Base-by-base conservation (phyloP, 2,888 invertebrate species). In the Lithophane socia region DNA sequence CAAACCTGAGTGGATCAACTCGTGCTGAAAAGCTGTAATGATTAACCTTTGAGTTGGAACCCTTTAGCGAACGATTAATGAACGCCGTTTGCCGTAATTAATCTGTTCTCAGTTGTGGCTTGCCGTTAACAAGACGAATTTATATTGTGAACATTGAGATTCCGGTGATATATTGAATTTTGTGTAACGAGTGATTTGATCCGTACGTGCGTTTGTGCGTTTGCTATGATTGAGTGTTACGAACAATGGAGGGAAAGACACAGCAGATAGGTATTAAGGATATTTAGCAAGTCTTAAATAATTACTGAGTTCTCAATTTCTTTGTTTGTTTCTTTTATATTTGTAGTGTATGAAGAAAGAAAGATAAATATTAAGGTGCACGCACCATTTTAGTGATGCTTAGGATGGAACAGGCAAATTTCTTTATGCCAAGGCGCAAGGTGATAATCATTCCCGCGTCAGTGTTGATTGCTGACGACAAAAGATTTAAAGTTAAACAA, bases 41-140 rank as follows among this genome's bases (percentile, higher is more conserved):
- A 91, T 92, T 92, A 90, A 90, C 91, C 91, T 90, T 82, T 81
- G 77, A 82, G 85, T 86, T 87, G 86, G 83, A 89, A 86, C 86
- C 92, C 91, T 89, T 85, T 86, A 82, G 80, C 81, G 85, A 86
- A 89, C 91, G 90, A 92, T 91, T 91, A 92, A 92, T 91, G 89
- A 89, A 91, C 87, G 90, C 84, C 83, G 81, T 86, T 91, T 88
- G 89, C 90, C 86, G 87, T 90, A 88, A 90, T 90, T 87, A 89
- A 88, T 88, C 80, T 80, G 85, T 88, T 83, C 80, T 82, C 74
- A 80, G 87, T 79, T 80, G 77, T 71, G 79, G 83, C 56, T 79
- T 80, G 69, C 66, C 69, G 67, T 80, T 80, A 88, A 80, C 84
- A 84, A 84, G 83, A 88, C 77, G 74, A 78, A 86, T 84, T 84